Conservation (phyloP, 2,797 vertebrate genomes). For the Ambastaia sidthimunki region DNA sequence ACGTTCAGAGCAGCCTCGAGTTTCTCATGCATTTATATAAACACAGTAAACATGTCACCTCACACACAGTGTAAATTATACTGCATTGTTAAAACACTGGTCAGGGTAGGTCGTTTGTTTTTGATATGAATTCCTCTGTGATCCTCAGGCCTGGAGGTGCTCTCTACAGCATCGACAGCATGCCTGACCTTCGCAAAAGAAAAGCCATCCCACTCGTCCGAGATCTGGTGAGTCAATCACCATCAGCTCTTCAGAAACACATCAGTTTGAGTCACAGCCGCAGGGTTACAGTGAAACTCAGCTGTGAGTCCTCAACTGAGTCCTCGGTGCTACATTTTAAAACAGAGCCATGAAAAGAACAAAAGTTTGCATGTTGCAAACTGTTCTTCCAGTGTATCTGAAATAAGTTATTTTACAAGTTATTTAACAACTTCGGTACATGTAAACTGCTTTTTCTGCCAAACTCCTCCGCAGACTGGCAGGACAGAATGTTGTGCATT, state of each 20-base stretch:
- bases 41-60: no score
- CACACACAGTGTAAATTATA: no score
- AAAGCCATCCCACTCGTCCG: constrained; percentile 97
- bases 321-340: no score
- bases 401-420: no score
- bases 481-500: neutral
- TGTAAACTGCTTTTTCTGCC: neutral
- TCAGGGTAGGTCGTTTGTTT: no score
- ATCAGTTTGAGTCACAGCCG: constrained; percentile 26
- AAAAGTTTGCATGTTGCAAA: no score
- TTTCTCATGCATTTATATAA: no score
- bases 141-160: constrained; percentile 91
- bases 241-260: constrained; percentile 24
- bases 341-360: no score
- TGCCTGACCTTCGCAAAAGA: constrained; percentile 98
- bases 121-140: neutral
- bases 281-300: no score
- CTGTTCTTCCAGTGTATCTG: no score
- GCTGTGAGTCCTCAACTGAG: no score
- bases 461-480: constrained; percentile 14
- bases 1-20: neutral
- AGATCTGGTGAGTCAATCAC: constrained; percentile 89
- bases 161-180: constrained; percentile 99
- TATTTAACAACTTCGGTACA: neutral
- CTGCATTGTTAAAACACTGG: no score